Evolutionary conservation across 2,888 invertebrate genomes (phyloP), one percentile per base, ranked within the genome.

Genomic region (Micropterix aruncella): DNA sequence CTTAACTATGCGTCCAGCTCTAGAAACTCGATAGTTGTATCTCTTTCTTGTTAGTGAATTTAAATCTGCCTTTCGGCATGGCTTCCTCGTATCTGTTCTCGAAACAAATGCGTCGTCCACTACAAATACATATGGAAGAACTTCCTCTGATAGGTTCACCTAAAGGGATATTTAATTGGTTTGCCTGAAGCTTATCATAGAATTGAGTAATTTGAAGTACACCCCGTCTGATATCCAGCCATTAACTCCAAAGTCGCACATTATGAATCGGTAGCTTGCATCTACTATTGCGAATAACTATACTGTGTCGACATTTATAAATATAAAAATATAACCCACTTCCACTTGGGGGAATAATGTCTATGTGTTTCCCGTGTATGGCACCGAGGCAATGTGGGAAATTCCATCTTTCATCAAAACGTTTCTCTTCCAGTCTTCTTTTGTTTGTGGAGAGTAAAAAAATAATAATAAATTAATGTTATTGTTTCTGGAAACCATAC

Each of bases 371-470:
- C 42, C 27, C 42, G 42, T 15, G 19, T 9, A 15, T 17, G 18
- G 3, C 27, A 27, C 2, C 27, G 17, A 37, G 27, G 27, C 42
- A 42, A 36, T 15, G 37, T 42, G 40, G 16, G 2, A 36, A n/a
- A n/a, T 36, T 18, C 41, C 19, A 17, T 41, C 36, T 27, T 27
- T 27, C 36, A 9, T 27, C 36, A 27, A 27, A 27, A 27, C n/a
- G 36, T 27, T 27, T 16, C 9, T 17, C 12, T 15, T 3, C 19
- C 3, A 17, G 1, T 2, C 9, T 37, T 41, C 16, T 4, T 27
- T 27, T 12, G 7, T 27, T 27, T 27, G 7, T 27, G 36, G 7
- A 9, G 7, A n/a, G 7, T 27, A n/a, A 27, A 27, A 27, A 7
- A 9, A n/a, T 9, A 27, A 27, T 9, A 27, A 27, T 7, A 27